A percentile compares a stretch with the other conserved stretches of the same genome.
Conservation (phyloP, 1,140 invertebrate genomes). For the Drosophila lowei region DNA sequence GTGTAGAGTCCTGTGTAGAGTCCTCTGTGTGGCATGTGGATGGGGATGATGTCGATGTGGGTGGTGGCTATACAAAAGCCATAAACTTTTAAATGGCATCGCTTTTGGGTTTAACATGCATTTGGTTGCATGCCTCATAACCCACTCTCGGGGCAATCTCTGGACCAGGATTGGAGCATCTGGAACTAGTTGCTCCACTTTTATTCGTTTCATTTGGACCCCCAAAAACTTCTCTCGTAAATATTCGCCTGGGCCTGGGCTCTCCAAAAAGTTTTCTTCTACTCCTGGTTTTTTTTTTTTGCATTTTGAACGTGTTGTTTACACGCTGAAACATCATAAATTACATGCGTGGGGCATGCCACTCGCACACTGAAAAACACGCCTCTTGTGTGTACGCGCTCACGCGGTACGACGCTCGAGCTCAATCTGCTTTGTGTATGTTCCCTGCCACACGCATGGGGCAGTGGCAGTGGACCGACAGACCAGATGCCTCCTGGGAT, state of each 20-base stretch:
- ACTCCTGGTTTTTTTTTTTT: constrained; percentile 41
- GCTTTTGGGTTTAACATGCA: constrained; percentile 69
- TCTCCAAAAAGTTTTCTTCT: constrained; percentile 25
- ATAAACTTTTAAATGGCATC: constrained; percentile 66
- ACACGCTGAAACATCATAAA: constrained; percentile 80
- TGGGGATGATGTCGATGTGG: not conserved
- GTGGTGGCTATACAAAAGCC: constrained; percentile 44
- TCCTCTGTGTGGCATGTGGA: constrained; percentile 9
- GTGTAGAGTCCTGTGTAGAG: constrained; percentile 9
- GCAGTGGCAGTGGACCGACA: not conserved
- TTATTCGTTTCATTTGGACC: constrained; percentile 20
- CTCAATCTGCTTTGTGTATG: constrained; percentile 55
- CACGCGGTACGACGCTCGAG: constrained; percentile 28
- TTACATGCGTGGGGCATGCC: constrained; percentile 77
- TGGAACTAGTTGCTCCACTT: constrained; percentile 49
- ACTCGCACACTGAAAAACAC: constrained; percentile 29
- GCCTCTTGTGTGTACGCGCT: constrained; percentile 72
- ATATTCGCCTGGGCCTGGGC: constrained; percentile 6
- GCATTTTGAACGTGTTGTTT: constrained; percentile 71
- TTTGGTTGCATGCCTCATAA: constrained; percentile 47
- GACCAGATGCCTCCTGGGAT: too few relatives aligned
- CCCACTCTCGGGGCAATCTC: not conserved
- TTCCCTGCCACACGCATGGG: not conserved
- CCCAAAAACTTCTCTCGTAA: constrained; percentile 45
- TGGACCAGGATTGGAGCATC: constrained; percentile 13